A percentile compares a stretch with the other conserved stretches of the same genome.
Evolutionary conservation across 2,113 vertebrate species (phyloP).

Genomic region (Macaca mulatta): DNA sequence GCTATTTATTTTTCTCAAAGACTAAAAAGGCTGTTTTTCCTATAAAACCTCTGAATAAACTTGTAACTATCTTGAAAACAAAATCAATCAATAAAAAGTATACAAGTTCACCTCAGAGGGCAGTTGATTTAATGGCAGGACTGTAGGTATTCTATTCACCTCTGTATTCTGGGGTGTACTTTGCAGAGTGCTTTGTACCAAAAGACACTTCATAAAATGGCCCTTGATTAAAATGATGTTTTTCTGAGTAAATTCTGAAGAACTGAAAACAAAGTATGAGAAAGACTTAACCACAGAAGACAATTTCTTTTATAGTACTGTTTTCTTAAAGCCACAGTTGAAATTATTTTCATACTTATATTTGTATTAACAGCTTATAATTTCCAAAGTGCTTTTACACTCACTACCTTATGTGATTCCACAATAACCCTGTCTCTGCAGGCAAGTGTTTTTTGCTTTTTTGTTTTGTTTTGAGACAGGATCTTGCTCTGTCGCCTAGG

Average conservation of each 20-base stretch:
- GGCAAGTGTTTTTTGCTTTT: neutral
- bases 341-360: constrained; percentile 41
- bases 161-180: neutral
- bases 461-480: too few species aligned
- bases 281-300: constrained; percentile 9
- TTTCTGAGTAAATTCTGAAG: constrained; percentile 40
- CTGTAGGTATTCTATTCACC: neutral
- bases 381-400: neutral
- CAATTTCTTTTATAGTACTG: neutral
- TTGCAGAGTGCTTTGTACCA: neutral
- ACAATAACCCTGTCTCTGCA: neutral
- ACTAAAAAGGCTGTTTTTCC: neutral
- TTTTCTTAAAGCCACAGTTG: constrained; percentile 18
- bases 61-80: neutral
- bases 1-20: constrained; percentile 43
- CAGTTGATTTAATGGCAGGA: neutral
- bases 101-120: neutral
- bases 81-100: neutral
- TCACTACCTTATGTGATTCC: neutral
- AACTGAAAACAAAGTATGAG: constrained; percentile 43
- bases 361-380: neutral
- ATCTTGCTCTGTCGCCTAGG: too few species aligned
- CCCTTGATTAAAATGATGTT: constrained; percentile 1
- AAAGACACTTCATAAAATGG: constrained; percentile 7
- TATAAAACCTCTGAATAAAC: constrained; percentile 15